Conservation (phyloP, 1,140 invertebrate genomes). For the Antheraea mylitta region DNA sequence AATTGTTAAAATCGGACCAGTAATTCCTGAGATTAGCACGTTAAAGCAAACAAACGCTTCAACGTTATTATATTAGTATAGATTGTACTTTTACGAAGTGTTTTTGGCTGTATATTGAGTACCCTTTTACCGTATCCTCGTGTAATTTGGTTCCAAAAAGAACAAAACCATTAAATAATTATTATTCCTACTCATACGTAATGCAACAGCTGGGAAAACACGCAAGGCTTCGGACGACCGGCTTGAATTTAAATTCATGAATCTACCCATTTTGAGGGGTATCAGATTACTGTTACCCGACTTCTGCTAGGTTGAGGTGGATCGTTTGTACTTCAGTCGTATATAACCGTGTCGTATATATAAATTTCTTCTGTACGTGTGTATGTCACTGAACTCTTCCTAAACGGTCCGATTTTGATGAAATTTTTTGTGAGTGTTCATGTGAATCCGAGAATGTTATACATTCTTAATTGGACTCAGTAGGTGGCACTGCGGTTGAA, state of each 20-base stretch:
- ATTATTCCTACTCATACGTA: conserved; percentile 9
- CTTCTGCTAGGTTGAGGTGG: not conserved
- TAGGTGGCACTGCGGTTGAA: too few relatives aligned
- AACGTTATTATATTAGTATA: too few relatives aligned
- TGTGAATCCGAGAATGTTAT: too few relatives aligned
- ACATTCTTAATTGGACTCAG: too few relatives aligned
- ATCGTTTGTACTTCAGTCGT: not conserved
- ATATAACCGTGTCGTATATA: too few relatives aligned
- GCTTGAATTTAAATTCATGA: conserved; percentile 10
- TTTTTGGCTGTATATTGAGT: not conserved
- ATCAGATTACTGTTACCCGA: not conserved
- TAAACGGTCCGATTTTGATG: too few relatives aligned
- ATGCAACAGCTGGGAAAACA: not conserved
- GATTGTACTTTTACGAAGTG: not conserved
- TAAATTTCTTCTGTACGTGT: too few relatives aligned
- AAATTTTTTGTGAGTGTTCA: too few relatives aligned
- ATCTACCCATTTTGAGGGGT: not conserved
- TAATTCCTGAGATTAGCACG: too few relatives aligned
- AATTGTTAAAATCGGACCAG: too few relatives aligned
- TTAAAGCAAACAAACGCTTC: too few relatives aligned
- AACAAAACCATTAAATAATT: not conserved
- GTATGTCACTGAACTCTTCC: too few relatives aligned
- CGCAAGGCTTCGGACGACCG: not conserved
- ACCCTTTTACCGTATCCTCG: not conserved
- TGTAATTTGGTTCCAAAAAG: conserved; percentile 6